Evolutionary conservation across 2,113 vertebrate species (phyloP).

Genomic region (Pteropus alecto): DNA sequence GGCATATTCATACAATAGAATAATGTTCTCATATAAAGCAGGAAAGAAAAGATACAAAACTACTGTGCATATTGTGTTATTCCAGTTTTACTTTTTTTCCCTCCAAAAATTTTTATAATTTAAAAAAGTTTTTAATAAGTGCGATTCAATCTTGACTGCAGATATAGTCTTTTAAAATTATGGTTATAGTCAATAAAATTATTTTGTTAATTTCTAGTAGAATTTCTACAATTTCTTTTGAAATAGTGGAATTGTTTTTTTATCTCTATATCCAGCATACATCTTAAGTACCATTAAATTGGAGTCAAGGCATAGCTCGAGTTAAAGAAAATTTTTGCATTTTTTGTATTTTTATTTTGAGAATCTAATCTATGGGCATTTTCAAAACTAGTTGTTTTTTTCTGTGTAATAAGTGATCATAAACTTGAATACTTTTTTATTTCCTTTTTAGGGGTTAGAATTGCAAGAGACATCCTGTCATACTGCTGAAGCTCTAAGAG

Average conservation of each 20-base stretch:
- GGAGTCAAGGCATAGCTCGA: background rate
- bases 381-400: slow-evolving; percentile 1
- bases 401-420: slow-evolving; percentile 1
- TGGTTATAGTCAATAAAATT: background rate
- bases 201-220: background rate
- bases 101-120: background rate
- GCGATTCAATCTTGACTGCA: background rate
- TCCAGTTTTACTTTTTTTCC: background rate
- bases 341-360: slow-evolving; percentile 6
- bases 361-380: background rate
- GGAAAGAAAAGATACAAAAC: background rate
- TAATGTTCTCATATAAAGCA: background rate
- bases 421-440: slow-evolving; percentile 19
- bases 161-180: background rate
- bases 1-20: background rate
- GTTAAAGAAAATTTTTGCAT: background rate
- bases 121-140: background rate
- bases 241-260: slow-evolving; percentile 28
- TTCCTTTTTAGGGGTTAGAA: slow-evolving; percentile 90
- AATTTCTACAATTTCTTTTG: slow-evolving; percentile 23
- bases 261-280: background rate
- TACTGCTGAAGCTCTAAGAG: slow-evolving; percentile 93
- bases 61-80: background rate
- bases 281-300: background rate
- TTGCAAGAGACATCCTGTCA: slow-evolving; percentile 98